Base-by-base conservation (phyloP, 2,888 invertebrate genomes). In the Tolmerus cingulatus region DNA sequence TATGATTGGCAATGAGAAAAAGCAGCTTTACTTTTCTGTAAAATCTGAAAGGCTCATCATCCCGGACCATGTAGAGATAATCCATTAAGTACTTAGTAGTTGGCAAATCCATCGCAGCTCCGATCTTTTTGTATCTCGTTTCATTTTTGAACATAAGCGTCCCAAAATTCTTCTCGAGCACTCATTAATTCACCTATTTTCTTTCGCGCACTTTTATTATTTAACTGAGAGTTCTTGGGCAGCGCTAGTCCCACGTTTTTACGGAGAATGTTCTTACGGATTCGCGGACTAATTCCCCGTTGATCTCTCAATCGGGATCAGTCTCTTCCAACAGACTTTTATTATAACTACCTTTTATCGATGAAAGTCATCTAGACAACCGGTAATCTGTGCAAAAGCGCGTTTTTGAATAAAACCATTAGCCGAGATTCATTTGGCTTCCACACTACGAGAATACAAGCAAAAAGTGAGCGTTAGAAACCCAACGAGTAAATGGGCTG, bases 51-150 rank as follows among this genome's bases (percentile, higher is more conserved):
- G 92, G 92, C 89, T 92, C 92, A 90, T 93, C 93, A 90, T 92
- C 92, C 89, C 92, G 91, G 87, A 92, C 92, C 88, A 92, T 91
- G 89, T 93, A 92, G 5, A 92, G 90, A 90, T 92, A 93, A 90
- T 93, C 93, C 89, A 93, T 92, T 91, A 92, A 89, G 92, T 92
- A 93, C 89, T 93, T 92, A 89, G 92, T 91, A 88, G 92, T 92
- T 90, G 92, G 91, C 90, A 92, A 91, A 89, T 92, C 92, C 92
- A 92, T 92, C 91, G 91, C 92, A 51, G 79, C 19, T 81, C 34
- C 66, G 46, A 78, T 74, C 74, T 87, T 87, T 82, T 87, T 77
- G 77, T 76, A 87, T 55, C 74, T n/a, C 57, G 82, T 37, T 66
- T 84, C 82, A 87, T 87, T 81, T 87, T 87, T 86, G 78, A 66